Evolutionary conservation across 2,113 vertebrate species (phyloP).

Genomic region (Neomonachus schauinslandi): DNA sequence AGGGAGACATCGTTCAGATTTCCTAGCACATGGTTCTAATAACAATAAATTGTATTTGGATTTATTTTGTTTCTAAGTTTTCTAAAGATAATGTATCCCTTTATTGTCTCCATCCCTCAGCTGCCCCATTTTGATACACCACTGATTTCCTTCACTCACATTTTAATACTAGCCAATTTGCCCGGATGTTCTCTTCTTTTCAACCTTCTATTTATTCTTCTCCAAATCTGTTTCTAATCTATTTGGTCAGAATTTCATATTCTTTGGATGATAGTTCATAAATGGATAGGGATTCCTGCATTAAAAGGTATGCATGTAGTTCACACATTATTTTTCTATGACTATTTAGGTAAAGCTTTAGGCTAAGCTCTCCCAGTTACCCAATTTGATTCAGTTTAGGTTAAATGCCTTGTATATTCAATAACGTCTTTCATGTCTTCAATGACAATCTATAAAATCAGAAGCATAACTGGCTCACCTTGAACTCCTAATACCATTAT

Average conservation of each 20-base stretch:
- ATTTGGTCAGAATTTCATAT: not conserved
- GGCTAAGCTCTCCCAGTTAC: not conserved
- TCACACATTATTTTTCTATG: not conserved
- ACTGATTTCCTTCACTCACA: not conserved
- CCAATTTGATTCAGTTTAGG: not conserved
- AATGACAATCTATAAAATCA: not conserved
- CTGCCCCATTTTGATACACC: not conserved
- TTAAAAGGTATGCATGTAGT: not conserved
- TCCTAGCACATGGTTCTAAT: not conserved
- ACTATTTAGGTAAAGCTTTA: not conserved
- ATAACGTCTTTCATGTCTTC: not conserved
- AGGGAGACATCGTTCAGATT: not conserved
- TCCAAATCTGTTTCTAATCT: not conserved
- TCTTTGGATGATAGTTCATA: not conserved
- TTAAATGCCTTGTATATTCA: not conserved
- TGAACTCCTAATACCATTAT: not conserved
- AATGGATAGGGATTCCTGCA: rapidly evolving
- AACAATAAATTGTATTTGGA: not conserved
- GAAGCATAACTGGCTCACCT: not conserved
- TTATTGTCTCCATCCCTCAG: not conserved
- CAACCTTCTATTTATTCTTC: not conserved
- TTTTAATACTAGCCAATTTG: not conserved
- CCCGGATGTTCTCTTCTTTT: not conserved
- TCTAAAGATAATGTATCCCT: not conserved
- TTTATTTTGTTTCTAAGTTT: not conserved